These are phyloP conservation scores for Heliothis virescens DNA, from an alignment of 1,140 invertebrate genomes.

Conservation along the genomic window DNA sequence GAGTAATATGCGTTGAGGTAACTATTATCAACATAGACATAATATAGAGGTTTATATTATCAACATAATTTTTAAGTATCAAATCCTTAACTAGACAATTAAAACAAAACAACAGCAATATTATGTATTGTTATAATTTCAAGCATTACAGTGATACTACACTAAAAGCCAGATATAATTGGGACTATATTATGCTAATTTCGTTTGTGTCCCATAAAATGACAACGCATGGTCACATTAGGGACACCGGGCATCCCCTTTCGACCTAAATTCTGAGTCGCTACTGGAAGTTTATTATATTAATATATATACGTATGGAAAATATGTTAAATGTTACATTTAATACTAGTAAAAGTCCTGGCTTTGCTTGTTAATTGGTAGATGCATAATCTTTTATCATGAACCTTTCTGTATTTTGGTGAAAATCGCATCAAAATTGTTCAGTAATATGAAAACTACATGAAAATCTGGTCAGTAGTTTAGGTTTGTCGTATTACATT, in stretches of 20 bases:
- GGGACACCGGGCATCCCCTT: not conserved
- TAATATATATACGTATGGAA: not conserved
- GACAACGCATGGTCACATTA: constrained; percentile 1
- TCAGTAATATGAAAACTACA: too few species aligned
- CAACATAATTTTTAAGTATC: too few species aligned
- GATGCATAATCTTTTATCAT: too few species aligned
- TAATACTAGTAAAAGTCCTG: not conserved
- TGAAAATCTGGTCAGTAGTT: too few species aligned
- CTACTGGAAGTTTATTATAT: not conserved
- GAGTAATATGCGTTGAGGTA: too few species aligned
- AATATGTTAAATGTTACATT: not conserved
- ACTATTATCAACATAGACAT: too few species aligned
- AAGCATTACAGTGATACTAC: not conserved
- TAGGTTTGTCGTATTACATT: too few species aligned
- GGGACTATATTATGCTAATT: not conserved
- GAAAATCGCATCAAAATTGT: too few species aligned
- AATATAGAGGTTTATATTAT: too few species aligned
- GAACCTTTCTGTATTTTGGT: too few species aligned
- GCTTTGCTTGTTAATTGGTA: too few species aligned
- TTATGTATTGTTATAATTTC: not conserved
- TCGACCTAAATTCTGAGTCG: not conserved
- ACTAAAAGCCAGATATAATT: not conserved
- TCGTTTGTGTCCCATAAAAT: not conserved
- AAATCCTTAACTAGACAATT: not conserved
- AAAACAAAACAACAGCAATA: not conserved